These are phyloP conservation scores for Cranoglanis bouderius DNA, from an alignment of 2,113 vertebrate genomes.

Conservation along the genomic window DNA sequence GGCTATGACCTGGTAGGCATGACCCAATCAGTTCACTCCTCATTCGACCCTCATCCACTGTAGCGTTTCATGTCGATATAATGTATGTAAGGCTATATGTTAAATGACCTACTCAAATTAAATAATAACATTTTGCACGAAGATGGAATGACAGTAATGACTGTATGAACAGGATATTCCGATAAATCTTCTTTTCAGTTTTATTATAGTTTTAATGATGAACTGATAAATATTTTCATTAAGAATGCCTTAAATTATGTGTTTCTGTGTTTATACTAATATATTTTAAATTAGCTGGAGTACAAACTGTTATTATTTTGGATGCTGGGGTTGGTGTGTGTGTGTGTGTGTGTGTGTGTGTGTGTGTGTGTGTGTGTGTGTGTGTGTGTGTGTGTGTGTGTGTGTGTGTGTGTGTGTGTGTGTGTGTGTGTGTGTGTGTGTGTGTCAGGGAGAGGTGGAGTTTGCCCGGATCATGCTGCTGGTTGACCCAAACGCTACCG, in stretches of 20 bases:
- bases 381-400: background rate
- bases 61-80: background rate
- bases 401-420: background rate
- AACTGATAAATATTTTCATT: background rate
- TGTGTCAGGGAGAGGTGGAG: conserved; percentile 83
- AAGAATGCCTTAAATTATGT: background rate
- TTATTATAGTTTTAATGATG: background rate
- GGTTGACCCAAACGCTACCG: conserved; percentile 86
- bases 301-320: background rate
- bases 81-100: background rate
- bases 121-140: background rate
- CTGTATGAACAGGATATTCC: background rate
- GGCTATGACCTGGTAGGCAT: conserved; percentile 94
- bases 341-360: background rate
- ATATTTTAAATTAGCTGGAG: background rate
- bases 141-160: background rate
- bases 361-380: conserved; percentile 12
- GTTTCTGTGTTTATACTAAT: background rate
- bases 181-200: background rate
- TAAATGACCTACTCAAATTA: background rate
- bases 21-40: background rate
- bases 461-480: conserved; percentile 93
- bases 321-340: background rate
- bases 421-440: conserved; percentile 21
- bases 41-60: background rate